phyloP scores from a whole-genome alignment of 1,140 invertebrate species.

The Pachyrhynchus sulphureomaculatus region DNA sequence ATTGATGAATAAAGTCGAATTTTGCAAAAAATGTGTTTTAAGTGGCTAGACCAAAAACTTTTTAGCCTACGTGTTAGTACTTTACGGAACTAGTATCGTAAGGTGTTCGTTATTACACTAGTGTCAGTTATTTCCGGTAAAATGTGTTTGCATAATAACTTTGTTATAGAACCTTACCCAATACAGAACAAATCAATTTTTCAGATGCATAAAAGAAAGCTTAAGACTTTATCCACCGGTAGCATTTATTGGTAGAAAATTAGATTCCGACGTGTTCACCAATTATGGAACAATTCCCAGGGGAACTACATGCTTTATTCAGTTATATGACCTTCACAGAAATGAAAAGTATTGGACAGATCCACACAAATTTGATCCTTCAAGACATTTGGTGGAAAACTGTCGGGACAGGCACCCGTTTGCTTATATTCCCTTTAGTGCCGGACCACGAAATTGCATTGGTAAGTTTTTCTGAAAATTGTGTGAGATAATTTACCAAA shows the following conservation, averaged over 20 bases:
- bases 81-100: too few species aligned
- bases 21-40: too few species aligned
- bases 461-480: constrained; percentile 44
- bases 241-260: constrained; percentile 60
- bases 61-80: too few species aligned
- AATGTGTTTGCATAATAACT: too few species aligned
- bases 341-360: constrained; percentile 57
- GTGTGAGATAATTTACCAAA: too few species aligned
- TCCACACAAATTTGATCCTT: constrained; percentile 67
- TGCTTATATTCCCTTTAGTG: constrained; percentile 66
- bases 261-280: constrained; percentile 55
- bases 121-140: too few species aligned
- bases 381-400: constrained; percentile 65
- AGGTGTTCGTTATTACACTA: too few species aligned
- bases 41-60: too few species aligned
- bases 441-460: constrained; percentile 66
- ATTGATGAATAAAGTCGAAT: too few species aligned
- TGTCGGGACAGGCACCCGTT: constrained; percentile 52
- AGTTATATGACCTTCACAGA: constrained; percentile 37
- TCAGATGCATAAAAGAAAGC: constrained; percentile 60
- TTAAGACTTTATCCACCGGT: constrained; percentile 67
- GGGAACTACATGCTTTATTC: constrained; percentile 4
- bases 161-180: too few species aligned
- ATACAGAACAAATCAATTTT: too few species aligned
- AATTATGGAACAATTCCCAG: constrained; percentile 32